Evolutionary conservation across 1,140 invertebrate species (phyloP), one percentile per base, ranked within the genome.

Genomic region (Xylocopa sonorina): DNA sequence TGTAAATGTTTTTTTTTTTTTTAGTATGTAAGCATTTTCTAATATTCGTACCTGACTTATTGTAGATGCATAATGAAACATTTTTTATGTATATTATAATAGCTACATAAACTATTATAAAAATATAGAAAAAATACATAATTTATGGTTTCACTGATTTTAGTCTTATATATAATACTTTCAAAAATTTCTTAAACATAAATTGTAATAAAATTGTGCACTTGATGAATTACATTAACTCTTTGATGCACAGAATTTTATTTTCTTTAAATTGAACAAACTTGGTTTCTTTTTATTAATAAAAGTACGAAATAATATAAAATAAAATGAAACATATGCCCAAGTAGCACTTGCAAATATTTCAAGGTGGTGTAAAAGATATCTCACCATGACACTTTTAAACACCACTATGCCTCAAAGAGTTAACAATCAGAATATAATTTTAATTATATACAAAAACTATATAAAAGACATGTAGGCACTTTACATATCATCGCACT

Each of bases 401-500:
- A n/a, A n/a, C n/a, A n/a, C n/a, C n/a, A n/a, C n/a, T n/a, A n/a
- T n/a, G n/a, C n/a, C n/a, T n/a, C n/a, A n/a, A n/a, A n/a, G n/a
- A n/a, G n/a, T n/a, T n/a, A n/a, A n/a, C n/a, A n/a, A n/a, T n/a
- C n/a, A 46, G 55, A 50, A 43, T 32, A 27, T 46, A 7, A 16
- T 24, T 32, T 55, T 71, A 50, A 43, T 74, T 66, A 66, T 79
- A 62, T 73, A 79, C 60, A 79, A 66, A 79, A 74, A 66, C 74
- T 64, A 78, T 62, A 62, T 55, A 51, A 66, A 43, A 74, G 43
- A 80, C 48, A 72, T 58, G 34, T 63, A 82, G 80, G 77, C 68
- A 80, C 64, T 82, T 82, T 46, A 80, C 34, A 63, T 18, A 63
- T 68, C 18, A 68, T 62, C 29, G 41, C 67, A 64, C 75, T 14